Evolutionary conservation across 2,797 vertebrate genomes (phyloP).

Genomic region (Philypnodon macrostomus): DNA sequence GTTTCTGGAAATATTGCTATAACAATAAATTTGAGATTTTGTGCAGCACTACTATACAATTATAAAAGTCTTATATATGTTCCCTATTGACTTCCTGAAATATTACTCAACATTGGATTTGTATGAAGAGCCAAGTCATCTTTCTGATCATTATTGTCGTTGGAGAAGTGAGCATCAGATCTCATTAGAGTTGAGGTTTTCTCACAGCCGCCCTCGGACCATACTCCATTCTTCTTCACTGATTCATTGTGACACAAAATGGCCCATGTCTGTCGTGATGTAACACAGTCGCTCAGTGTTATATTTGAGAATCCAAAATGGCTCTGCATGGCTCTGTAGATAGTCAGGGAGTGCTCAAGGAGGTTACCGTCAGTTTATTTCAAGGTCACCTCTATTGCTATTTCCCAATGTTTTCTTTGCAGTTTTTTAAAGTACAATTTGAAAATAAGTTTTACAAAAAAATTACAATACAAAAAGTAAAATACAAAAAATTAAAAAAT

Average conservation of each 20-base stretch:
- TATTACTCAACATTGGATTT: constrained; percentile 42
- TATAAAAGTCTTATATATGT: no score
- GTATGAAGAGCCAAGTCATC: constrained; percentile 34
- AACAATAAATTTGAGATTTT: no score
- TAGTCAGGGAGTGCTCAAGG: constrained; percentile 9
- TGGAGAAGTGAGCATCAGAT: constrained; percentile 52
- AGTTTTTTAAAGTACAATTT: no score
- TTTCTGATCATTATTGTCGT: constrained; percentile 36
- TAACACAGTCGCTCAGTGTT: constrained; percentile 45
- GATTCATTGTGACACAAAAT: constrained; percentile 61
- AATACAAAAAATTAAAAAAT: no score
- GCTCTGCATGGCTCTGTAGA: constrained; percentile 27
- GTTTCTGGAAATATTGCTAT: no score
- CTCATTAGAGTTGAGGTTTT: constrained; percentile 38
- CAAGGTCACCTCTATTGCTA: constrained; percentile 7
- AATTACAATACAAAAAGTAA: no score
- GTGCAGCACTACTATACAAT: no score
- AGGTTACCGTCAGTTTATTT: constrained; percentile 17
- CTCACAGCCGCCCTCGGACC: constrained; percentile 39
- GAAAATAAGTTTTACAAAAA: no score
- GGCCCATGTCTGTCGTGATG: constrained; percentile 41
- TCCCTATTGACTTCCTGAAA: no score
- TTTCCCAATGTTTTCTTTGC: no score
- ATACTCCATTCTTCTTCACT: constrained; percentile 41
- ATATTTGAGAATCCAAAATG: constrained; percentile 36